Base-by-base conservation (phyloP, 1,140 invertebrate species). In the Tetraneura akinire region DNA sequence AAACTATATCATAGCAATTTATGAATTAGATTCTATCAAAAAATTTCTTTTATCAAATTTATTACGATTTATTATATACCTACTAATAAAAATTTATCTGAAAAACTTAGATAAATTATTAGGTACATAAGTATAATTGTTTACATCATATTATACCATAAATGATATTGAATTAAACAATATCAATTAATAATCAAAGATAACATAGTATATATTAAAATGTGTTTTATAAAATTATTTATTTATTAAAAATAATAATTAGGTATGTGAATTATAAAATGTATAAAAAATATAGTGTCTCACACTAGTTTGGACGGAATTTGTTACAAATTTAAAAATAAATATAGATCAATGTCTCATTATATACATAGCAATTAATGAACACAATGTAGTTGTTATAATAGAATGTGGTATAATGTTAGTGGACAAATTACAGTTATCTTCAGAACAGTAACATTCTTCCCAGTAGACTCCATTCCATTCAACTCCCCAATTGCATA, bases 381-480 rank as follows among this genome's bases (percentile, higher is more conserved):
- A 57, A 78, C 55, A 78, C 74, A 78, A 1, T 45, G 37, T 62
- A 14, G 37, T 78, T 60, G 26, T 62, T 60, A 78, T n/a, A 1
- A 78, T 10, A 11, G 74, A 78, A 47, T 23, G 62, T 18, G 74
- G 74, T 18, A 23, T 23, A 60, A 78, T 62, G 13, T 78, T 81
- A 14, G 76, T 80, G 1, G 87, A 84, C 13, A 84, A 83, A 85
- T 97, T 97, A 84, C 95, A 97, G 81, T 91, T 90, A 85, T 97
- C 94, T 81, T 91, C 89, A 0, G 94, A 93, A 86, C 95, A 97
- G 83, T 96, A 97, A 84, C 95, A 97, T 85, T 96, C 94, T 85
- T 97, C 94, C 95, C 95, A 97, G 84, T 96, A 97, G 0, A 95
- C 93, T 5, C 95, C 94, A 84, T 97, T 96, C 80, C 94, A 91